These are phyloP conservation scores for Trinorchestia longiramus DNA, from an alignment of 1,140 invertebrate genomes.

Conservation along the genomic window DNA sequence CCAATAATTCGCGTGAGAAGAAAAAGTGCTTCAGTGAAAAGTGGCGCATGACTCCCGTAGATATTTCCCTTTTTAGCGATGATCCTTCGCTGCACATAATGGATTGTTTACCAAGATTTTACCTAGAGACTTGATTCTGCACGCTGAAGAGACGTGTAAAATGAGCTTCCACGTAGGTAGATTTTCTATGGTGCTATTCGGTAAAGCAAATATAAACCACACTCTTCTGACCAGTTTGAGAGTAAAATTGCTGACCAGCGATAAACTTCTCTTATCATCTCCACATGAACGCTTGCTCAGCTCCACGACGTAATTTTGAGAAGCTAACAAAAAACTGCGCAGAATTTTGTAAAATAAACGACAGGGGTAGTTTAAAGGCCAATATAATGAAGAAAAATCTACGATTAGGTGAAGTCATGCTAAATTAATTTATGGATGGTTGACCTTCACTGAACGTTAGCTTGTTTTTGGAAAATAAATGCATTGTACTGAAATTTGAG, in stretches of 20 bases:
- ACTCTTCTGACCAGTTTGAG: background rate
- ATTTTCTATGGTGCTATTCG: background rate
- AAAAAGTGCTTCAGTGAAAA: background rate
- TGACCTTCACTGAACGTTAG: background rate
- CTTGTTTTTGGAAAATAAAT: too few relatives aligned
- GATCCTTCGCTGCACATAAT: background rate
- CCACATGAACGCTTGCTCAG: background rate
- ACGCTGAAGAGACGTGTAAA: background rate
- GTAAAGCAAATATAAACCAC: background rate
- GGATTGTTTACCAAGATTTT: background rate
- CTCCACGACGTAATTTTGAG: background rate
- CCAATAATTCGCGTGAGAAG: background rate
- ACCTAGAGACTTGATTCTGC: background rate
- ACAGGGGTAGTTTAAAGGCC: background rate
- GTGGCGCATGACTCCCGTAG: background rate
- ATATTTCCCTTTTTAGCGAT: background rate
- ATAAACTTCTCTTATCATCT: conserved; percentile 2
- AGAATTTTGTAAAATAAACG: background rate
- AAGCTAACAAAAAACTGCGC: background rate
- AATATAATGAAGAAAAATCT: background rate
- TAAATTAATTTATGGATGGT: background rate
- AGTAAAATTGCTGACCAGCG: background rate
- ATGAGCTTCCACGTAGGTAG: background rate
- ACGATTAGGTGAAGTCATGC: background rate
- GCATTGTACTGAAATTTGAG: too few relatives aligned